Conservation (phyloP, 2,888 invertebrate genomes). For the Ochropacha duplaris region DNA sequence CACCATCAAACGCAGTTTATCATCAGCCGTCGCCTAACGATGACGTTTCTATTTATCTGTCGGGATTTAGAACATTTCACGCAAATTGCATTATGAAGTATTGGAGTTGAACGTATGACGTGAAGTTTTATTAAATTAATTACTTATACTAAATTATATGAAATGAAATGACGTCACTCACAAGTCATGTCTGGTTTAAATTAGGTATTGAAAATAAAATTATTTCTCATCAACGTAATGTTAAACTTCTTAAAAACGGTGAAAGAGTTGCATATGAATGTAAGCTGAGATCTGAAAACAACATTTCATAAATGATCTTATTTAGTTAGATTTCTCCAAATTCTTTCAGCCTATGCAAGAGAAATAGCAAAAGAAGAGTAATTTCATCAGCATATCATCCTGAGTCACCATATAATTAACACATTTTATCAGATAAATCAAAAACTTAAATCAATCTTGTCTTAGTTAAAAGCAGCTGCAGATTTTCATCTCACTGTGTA, state of each 20-base stretch:
- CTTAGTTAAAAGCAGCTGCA: too few relatives aligned
- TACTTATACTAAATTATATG: conserved; percentile 30
- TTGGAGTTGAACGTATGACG: conserved; percentile 59
- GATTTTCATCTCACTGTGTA: too few relatives aligned
- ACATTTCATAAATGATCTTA: neutral
- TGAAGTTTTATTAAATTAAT: conserved; percentile 47
- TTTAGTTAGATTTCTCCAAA: too few relatives aligned
- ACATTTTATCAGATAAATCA: too few relatives aligned
- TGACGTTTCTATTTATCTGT: conserved; percentile 73
- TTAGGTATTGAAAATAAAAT: conserved; percentile 3
- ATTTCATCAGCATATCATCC: neutral
- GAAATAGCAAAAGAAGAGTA: too few relatives aligned
- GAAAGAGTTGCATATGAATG: neutral
- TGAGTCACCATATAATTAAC: too few relatives aligned
- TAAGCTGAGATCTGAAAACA: neutral
- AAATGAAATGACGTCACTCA: conserved; percentile 23
- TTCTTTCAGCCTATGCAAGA: too few relatives aligned
- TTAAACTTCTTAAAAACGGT: neutral
- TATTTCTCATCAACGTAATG: neutral
- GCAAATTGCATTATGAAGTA: conserved; percentile 63
- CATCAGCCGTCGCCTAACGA: conserved; percentile 69
- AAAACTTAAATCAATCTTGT: too few relatives aligned
- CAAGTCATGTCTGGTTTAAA: conserved; percentile 9
- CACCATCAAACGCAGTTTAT: conserved; percentile 63
- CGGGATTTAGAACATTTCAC: conserved; percentile 60